A percentile compares a stretch with the other conserved stretches of the same genome.
Evolutionary conservation across 2,888 invertebrate genomes (phyloP).

Genomic region (Melinaea marsaeus): DNA sequence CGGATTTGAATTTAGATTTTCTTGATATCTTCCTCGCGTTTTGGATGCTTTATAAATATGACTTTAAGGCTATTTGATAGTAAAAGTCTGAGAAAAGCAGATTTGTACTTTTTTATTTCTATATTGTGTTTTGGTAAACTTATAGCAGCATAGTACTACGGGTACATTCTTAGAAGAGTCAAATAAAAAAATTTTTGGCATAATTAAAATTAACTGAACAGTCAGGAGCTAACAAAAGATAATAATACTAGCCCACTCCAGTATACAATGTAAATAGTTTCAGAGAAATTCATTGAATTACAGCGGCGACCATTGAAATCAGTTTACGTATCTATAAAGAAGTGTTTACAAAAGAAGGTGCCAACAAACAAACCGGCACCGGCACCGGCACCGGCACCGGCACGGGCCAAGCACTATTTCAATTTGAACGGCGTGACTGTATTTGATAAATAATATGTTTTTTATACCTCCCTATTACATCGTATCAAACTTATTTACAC

Average conservation of each 20-base stretch:
- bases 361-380: slow-evolving; percentile 10
- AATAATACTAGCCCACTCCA: not conserved
- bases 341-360: not conserved
- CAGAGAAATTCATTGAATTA: slow-evolving; percentile 7
- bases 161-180: no score
- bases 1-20: slow-evolving; percentile 16
- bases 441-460: slow-evolving; percentile 34
- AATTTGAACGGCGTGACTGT: slow-evolving; percentile 31
- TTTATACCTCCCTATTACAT: slow-evolving; percentile 16
- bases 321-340: not conserved
- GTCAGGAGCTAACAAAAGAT: not conserved
- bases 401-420: slow-evolving; percentile 34
- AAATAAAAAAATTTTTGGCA: no score
- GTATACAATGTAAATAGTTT: not conserved
- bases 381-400: slow-evolving; percentile 9
- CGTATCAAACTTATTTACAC: not conserved
- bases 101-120: no score
- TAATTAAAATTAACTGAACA: no score
- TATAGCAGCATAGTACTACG: no score
- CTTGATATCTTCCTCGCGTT: not conserved
- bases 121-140: no score
- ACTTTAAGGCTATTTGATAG: no score
- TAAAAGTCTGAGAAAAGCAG: no score
- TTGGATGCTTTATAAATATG: no score
- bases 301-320: slow-evolving; percentile 10